Evolutionary conservation across 2,113 vertebrate genomes (phyloP), one percentile per base, ranked within the genome.

Genomic region (Cynopterus brachyotis): DNA sequence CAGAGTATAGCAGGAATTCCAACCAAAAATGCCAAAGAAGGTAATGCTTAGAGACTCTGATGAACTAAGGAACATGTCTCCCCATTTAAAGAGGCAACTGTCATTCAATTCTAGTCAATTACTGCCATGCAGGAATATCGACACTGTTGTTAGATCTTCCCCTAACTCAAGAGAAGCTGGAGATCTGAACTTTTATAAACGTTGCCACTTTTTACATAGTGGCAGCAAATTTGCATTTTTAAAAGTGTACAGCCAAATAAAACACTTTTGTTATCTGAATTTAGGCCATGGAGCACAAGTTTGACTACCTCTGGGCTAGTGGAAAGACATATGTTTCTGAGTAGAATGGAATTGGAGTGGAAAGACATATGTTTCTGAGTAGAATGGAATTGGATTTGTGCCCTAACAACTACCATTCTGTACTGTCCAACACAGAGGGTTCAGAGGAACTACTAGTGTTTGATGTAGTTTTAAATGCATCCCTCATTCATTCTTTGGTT

Each of bases 221-320:
- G 19, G 75, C 84, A 92, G 60, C 59, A 88, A 92, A 85, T 91
- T 92, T 53, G 89, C 79, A 50, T 84, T 95, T 87, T 80, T 20
- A 1, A 83, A 93, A 78, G 40, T 22, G 13, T 73, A 6, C 67
- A 80, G 76, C 66, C 90, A 95, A 96, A 95, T 42, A 85, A 93
- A 96, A 91, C 73, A 84, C 1, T 0, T 78, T 64, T 93, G 72
- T 64, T 80, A 30, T 92, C 83, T 96, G 90, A 94, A 81, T 76
- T 59, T 87, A 82, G 62, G 67, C 22, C 45, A 20, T 50, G 3
- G 40, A 92, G 62, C 22, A 90, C 79, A 19, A 60, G 37, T 45
- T 86, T 75, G 90, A 72, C 83, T 89, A 59, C 57, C 64, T 76
- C 62, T 90, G 32, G 72, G 72, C 66, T 47, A 64, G 55, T 57